These are phyloP conservation scores for Orientallactaga sibirica DNA, from an alignment of 2,797 vertebrate species.

Conservation along the genomic window DNA sequence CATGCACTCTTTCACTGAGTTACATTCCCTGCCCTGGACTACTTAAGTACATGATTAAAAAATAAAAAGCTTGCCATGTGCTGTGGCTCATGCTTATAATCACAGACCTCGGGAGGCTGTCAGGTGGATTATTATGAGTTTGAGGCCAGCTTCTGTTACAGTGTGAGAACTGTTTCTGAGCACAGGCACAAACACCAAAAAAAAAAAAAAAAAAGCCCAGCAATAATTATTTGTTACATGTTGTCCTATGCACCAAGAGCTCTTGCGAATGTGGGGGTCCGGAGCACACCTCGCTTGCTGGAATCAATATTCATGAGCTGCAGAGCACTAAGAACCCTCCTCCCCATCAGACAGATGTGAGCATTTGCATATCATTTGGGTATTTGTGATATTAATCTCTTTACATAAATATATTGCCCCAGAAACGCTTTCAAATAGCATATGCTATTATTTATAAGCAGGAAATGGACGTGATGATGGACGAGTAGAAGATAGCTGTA, in stretches of 20 bases:
- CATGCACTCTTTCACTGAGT: not conserved
- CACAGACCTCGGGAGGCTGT: not conserved
- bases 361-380: not conserved
- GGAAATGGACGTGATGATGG: not conserved
- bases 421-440: constrained; percentile 50
- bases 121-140: not conserved
- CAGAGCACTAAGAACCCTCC: not conserved
- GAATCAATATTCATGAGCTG: not conserved
- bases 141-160: not conserved
- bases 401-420: not conserved
- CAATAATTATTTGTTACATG: not conserved
- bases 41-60: not conserved
- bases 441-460: not conserved
- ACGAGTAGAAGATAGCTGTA: not conserved
- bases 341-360: not conserved
- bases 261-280: not conserved
- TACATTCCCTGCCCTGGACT: not conserved
- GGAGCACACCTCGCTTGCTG: not conserved
- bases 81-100: not conserved
- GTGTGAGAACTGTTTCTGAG: not conserved
- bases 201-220: not conserved
- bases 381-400: not conserved
- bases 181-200: not conserved
- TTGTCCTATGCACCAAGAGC: not conserved
- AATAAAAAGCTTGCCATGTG: not conserved